Percentiles rank a stretch among this genome's conserved stretches.
phyloP scores from a whole-genome alignment of 1,140 invertebrate species.

The Drosophila nigromelanica region DNA sequence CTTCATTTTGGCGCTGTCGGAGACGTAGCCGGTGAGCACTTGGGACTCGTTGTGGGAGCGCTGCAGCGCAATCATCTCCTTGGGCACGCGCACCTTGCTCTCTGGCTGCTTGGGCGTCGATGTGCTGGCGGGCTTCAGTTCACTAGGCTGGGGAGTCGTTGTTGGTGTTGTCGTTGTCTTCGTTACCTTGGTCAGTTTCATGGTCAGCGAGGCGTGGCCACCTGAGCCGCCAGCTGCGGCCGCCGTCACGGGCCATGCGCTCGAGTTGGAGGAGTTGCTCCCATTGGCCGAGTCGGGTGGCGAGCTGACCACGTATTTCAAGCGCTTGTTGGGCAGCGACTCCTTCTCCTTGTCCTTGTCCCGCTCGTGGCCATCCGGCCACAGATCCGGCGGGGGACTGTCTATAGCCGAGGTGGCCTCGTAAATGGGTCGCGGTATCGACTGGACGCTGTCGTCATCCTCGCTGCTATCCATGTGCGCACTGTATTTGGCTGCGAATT shows the following conservation, averaged over 20 bases:
- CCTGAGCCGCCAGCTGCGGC: slow-evolving; percentile 6
- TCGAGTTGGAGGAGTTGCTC: slow-evolving; percentile 59
- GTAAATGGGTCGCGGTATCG: slow-evolving; percentile 74
- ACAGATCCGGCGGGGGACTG: slow-evolving; percentile 55
- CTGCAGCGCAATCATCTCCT: slow-evolving; percentile 67
- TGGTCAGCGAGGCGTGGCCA: slow-evolving; percentile 56
- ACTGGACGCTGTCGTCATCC: slow-evolving; percentile 71
- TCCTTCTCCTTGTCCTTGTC: slow-evolving; percentile 19
- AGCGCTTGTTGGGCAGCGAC: slow-evolving; percentile 49
- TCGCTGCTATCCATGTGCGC: slow-evolving; percentile 59
- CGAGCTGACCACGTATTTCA: slow-evolving; percentile 69
- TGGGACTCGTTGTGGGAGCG: slow-evolving; percentile 74
- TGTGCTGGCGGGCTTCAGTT: slow-evolving; percentile 1
- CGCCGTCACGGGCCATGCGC: slow-evolving; percentile 35
- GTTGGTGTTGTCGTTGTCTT: neutral
- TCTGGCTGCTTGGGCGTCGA: slow-evolving; percentile 52
- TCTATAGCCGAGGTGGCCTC: slow-evolving; percentile 71
- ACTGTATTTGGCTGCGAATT: slow-evolving; percentile 1
- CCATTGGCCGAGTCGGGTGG: slow-evolving; percentile 56
- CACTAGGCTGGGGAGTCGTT: slow-evolving; percentile 1
- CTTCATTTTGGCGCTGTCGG: slow-evolving; percentile 54
- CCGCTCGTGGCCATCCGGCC: slow-evolving; percentile 34
- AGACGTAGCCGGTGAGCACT: slow-evolving; percentile 72
- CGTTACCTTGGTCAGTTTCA: slow-evolving; percentile 67
- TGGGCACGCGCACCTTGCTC: slow-evolving; percentile 39